Percentiles rank a stretch among this genome's conserved stretches.
These are phyloP conservation scores for Meda fulgida DNA, from an alignment of 2,797 vertebrate genomes.

Conservation along the genomic window DNA sequence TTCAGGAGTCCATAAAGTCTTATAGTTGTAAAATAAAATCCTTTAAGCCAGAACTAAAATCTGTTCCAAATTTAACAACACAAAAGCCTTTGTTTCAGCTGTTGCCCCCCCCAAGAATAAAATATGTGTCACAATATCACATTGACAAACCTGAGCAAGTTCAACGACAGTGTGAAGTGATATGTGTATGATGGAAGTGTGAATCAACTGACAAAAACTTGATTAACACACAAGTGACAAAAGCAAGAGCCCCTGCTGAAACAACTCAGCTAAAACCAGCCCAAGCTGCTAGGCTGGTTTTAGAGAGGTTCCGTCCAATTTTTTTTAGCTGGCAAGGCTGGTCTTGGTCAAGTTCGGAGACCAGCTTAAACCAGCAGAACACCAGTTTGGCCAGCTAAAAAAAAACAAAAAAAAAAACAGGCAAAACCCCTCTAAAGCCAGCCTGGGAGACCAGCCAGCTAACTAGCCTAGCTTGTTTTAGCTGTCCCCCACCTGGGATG, in stretches of 20 bases:
- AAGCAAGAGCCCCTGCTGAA: background rate
- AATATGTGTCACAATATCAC: slow-evolving; percentile 6
- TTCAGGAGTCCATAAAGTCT: background rate
- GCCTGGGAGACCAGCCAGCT: too few relatives aligned
- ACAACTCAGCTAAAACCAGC: too few relatives aligned
- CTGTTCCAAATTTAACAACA: background rate
- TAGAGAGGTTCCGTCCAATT: too few relatives aligned
- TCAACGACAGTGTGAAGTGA: background rate
- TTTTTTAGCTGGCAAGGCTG: too few relatives aligned
- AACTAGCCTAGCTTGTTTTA: too few relatives aligned
- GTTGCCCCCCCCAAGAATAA: background rate
- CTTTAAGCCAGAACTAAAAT: slow-evolving; percentile 6
- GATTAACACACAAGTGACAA: background rate
- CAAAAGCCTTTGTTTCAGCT: background rate
- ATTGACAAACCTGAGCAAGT: background rate
- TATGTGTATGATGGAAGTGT: background rate
- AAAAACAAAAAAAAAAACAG: too few relatives aligned
- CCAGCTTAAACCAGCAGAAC: too few relatives aligned
- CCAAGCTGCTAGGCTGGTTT: too few relatives aligned
- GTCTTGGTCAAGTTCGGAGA: too few relatives aligned
- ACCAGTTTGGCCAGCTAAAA: too few relatives aligned
- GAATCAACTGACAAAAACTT: background rate
- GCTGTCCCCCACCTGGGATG: background rate
- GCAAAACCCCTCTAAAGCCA: too few relatives aligned
- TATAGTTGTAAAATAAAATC: background rate